Base-by-base conservation (phyloP, 2,888 invertebrate species). In the Carabus problematicus region DNA sequence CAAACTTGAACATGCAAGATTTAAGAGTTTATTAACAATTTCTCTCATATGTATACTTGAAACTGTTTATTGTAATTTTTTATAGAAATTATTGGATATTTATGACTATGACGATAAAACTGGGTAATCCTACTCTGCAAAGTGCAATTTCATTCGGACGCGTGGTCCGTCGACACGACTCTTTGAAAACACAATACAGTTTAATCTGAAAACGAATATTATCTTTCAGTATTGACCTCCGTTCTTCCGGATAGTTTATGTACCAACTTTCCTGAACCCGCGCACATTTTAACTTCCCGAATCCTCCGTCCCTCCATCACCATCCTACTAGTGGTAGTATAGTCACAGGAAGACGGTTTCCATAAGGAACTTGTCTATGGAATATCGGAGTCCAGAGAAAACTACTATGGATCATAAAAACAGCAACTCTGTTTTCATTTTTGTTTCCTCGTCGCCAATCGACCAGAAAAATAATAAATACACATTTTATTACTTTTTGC, bases 181-280 rank as follows among this genome's bases (percentile, higher is more conserved):
- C 56, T 66, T 59, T 59, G 40, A 66, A 55, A 66, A 66, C 66
- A 70, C 69, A 70, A 63, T 67, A 71, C 72, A 72, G 72, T 75
- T 75, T 74, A 73, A 75, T 74, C 74, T 72, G 70, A 72, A 73
- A 73, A 72, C 73, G 71, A 73, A 73, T 74, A 75, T 75, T 75
- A 74, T 75, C 74, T 70, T 72, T 73, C 52, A 71, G 72, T 72
- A 73, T 72, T 71, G 74, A 72, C 72, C 72, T 70, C 70, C 67
- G 72, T 72, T 64, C 72, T n/a, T n/a, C 70, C 70, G 47, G 62
- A 41, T 54, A 29, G 39, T 66, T 59, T 59, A 59, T 64, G 64
- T 64, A 64, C 47, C 59, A 58, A 66, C 47, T 56, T 63, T 63
- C 49, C 41, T 14, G 52, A 52, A 16, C 16, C n/a, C 12, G n/a